These are phyloP conservation scores for Hetaerina titia DNA, from an alignment of 2,888 invertebrate species.

Conservation along the genomic window DNA sequence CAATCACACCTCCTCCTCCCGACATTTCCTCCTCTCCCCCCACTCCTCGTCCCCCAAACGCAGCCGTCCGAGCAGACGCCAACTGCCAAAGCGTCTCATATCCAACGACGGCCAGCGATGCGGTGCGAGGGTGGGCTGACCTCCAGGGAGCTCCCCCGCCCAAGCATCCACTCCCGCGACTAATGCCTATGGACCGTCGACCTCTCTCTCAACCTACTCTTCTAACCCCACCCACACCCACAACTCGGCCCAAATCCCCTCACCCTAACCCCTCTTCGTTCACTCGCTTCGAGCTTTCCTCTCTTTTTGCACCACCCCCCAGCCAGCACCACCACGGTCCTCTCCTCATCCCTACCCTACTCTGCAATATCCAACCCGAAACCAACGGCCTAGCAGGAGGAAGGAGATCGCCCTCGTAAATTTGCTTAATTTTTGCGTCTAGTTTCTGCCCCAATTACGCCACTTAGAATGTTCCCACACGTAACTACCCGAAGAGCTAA, in stretches of 20 bases:
- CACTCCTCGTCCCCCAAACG: too few species aligned
- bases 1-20: too few species aligned
- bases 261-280: background rate
- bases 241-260: background rate
- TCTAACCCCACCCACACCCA: background rate
- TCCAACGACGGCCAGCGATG: too few species aligned
- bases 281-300: background rate
- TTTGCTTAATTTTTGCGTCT: background rate
- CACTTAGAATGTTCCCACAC: background rate
- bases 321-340: background rate
- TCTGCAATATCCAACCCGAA: background rate
- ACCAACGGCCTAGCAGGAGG: background rate
- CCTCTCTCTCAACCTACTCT: background rate
- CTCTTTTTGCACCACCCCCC: background rate
- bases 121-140: too few species aligned
- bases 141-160: too few species aligned
- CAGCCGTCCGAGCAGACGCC: too few species aligned
- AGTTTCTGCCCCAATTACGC: background rate
- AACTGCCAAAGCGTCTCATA: too few species aligned
- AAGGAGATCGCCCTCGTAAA: background rate
- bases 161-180: too few species aligned
- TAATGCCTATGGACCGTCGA: too few species aligned
- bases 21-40: too few species aligned
- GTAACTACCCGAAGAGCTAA: background rate
- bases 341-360: background rate